Evolutionary conservation across 2,888 invertebrate species (phyloP).

Genomic region (Agonum fuliginosum): DNA sequence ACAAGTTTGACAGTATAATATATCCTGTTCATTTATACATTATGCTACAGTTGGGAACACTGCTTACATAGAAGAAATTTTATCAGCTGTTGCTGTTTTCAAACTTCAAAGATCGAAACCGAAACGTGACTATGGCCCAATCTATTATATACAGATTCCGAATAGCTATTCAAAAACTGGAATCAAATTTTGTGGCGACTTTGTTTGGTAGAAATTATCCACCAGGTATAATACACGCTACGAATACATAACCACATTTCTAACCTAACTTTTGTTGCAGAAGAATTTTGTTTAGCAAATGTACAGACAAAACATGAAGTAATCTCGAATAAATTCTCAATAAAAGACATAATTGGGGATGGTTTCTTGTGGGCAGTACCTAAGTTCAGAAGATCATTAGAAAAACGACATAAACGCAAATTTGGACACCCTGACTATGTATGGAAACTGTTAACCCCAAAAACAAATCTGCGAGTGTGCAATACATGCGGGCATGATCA

Average conservation of each 20-base stretch:
- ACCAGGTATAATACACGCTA: slow-evolving; percentile 71
- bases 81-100: slow-evolving; percentile 25
- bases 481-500: slow-evolving; percentile 89
- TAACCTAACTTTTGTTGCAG: slow-evolving; percentile 53
- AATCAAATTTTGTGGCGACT: slow-evolving; percentile 69
- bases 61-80: neutral
- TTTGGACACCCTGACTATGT: slow-evolving; percentile 81
- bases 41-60: neutral
- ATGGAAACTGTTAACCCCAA: slow-evolving; percentile 83
- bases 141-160: slow-evolving; percentile 43
- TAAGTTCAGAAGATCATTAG: slow-evolving; percentile 84
- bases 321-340: slow-evolving; percentile 70
- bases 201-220: slow-evolving; percentile 71
- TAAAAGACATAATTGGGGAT: slow-evolving; percentile 82
- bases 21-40: too few species aligned
- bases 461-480: slow-evolving; percentile 85
- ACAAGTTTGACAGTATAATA: too few species aligned
- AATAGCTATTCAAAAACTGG: slow-evolving; percentile 70
- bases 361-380: slow-evolving; percentile 90
- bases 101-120: neutral
- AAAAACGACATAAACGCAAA: slow-evolving; percentile 83
- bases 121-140: slow-evolving; percentile 31
- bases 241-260: neutral
- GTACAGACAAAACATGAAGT: slow-evolving; percentile 57
- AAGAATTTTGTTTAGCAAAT: slow-evolving; percentile 44